These are phyloP conservation scores for Columba livia DNA, from an alignment of 2,113 vertebrate genomes.

Conservation along the genomic window DNA sequence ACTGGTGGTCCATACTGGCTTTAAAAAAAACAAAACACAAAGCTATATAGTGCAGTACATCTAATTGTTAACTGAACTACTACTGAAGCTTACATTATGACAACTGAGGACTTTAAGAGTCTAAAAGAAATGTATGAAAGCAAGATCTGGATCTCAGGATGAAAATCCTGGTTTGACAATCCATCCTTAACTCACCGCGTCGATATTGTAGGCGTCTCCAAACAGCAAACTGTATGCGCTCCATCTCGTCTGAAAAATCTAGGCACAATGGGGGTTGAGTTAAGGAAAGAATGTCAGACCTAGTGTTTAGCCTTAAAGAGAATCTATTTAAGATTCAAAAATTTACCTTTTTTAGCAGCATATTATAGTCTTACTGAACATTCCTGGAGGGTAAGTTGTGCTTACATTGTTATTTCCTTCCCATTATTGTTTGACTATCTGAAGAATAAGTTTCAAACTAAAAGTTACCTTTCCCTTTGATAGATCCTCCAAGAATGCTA, in stretches of 20 bases:
- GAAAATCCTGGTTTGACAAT: conserved; percentile 31
- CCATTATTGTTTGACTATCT: background rate
- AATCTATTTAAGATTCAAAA: background rate
- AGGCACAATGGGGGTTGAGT: conserved; percentile 46
- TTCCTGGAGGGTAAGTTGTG: background rate
- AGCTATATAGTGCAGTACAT: background rate
- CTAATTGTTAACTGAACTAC: background rate
- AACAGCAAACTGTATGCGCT: conserved; percentile 72
- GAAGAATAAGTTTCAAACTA: rapidly evolving
- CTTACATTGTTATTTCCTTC: background rate
- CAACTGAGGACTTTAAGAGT: background rate
- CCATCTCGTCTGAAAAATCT: conserved; percentile 73
- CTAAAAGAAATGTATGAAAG: background rate
- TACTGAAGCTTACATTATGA: background rate
- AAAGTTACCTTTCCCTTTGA: background rate
- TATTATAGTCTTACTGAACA: background rate
- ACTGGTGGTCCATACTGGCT: background rate
- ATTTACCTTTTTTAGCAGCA: background rate
- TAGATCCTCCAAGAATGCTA: background rate
- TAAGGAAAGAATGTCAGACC: conserved; percentile 48
- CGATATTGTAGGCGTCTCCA: conserved; percentile 73
- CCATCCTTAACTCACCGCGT: conserved; percentile 70
- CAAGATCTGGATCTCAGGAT: background rate
- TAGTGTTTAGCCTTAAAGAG: background rate
- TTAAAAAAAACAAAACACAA: background rate